Percentiles rank a stretch among this genome's conserved stretches.
These are phyloP conservation scores for Listronotus bonariensis DNA, from an alignment of 1,140 invertebrate genomes.

Conservation along the genomic window DNA sequence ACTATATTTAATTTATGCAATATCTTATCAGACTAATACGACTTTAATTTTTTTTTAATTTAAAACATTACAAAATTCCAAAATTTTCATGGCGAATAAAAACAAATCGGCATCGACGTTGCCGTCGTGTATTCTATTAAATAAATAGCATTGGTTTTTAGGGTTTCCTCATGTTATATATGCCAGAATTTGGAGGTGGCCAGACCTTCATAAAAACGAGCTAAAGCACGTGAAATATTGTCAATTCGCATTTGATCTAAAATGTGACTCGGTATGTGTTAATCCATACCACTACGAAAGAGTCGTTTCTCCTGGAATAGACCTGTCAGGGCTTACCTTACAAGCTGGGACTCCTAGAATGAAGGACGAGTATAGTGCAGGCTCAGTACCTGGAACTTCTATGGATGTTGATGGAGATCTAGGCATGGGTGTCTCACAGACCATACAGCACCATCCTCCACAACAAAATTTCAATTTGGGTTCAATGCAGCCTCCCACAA, in stretches of 20 bases:
- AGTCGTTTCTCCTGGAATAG: conserved; percentile 95
- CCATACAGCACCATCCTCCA: conserved; percentile 84
- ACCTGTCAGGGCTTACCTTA: conserved; percentile 81
- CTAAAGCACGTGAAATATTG: conserved; percentile 96
- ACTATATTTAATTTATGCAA: no score
- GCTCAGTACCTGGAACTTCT: conserved; percentile 56
- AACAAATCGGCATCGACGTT: no score
- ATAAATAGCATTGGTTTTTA: no score
- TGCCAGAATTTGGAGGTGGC: conserved; percentile 97
- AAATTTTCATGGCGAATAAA: no score
- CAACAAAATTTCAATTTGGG: conserved; percentile 53
- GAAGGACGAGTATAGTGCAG: conserved; percentile 79
- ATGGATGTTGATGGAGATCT: conserved; percentile 79
- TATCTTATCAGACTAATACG: no score
- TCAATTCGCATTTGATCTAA: conserved; percentile 89
- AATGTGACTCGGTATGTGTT: conserved; percentile 96
- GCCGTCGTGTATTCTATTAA: no score
- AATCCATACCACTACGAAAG: conserved; percentile 99
- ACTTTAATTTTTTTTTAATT: no score
- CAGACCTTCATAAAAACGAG: conserved; percentile 98
- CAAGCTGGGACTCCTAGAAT: conserved; percentile 68
- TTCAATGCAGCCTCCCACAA: conserved; percentile 45
- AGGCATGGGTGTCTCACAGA: conserved; percentile 58
- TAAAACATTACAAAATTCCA: no score
- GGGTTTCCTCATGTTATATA: conserved; percentile 92